Percentiles rank a stretch among this genome's conserved stretches.
Evolutionary conservation across 2,888 invertebrate species (phyloP).

Genomic region (Melanostoma mellinum): DNA sequence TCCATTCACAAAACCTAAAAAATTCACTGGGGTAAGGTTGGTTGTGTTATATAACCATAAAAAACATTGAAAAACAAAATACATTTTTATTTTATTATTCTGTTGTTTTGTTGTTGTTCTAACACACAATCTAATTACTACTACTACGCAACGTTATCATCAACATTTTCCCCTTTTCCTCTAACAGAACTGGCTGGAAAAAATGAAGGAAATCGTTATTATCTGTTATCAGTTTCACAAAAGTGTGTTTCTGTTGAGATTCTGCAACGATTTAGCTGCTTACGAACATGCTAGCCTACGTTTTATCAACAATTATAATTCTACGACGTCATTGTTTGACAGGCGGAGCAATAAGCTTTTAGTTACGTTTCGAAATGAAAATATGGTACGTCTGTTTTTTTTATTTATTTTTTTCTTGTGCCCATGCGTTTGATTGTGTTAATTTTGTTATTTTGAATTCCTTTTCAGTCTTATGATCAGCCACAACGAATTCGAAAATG

Average conservation of each 20-base stretch:
- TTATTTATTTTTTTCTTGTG: constrained; percentile 68
- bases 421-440: constrained; percentile 14
- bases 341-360: constrained; percentile 86
- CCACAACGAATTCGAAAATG: constrained; percentile 81
- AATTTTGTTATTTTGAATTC: constrained; percentile 35
- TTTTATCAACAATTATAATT: constrained; percentile 88
- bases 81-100: neutral
- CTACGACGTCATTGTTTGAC: constrained; percentile 88
- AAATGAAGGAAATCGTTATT: constrained; percentile 86
- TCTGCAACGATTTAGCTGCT: constrained; percentile 87
- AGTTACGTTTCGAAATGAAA: constrained; percentile 90
- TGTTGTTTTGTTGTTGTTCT: neutral
- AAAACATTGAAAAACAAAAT: constrained; percentile 1
- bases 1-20: constrained; percentile 85
- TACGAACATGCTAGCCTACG: constrained; percentile 86
- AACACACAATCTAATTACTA: neutral
- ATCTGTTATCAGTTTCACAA: constrained; percentile 89
- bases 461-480: constrained; percentile 80
- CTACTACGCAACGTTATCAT: constrained; percentile 10
- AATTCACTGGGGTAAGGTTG: constrained; percentile 81
- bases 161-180: constrained; percentile 37
- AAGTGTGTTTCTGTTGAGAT: constrained; percentile 87
- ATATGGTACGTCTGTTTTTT: constrained; percentile 83
- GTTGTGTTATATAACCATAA: constrained; percentile 16
- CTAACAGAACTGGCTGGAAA: constrained; percentile 84